Base-by-base conservation (phyloP, 2,113 vertebrate species). In the Pitta sordida region DNA sequence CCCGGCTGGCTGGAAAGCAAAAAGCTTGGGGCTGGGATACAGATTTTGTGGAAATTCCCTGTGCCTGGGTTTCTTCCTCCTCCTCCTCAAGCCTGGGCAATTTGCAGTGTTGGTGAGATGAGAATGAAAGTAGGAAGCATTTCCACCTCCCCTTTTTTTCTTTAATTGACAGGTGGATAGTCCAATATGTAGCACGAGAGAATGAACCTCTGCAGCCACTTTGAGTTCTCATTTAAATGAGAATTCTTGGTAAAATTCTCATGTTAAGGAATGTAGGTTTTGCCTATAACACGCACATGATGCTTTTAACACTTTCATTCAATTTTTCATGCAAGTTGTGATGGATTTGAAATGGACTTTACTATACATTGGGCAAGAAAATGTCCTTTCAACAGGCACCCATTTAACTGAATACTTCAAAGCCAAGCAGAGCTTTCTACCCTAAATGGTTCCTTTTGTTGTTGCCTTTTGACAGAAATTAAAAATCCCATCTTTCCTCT, bases 371-470 rank as follows among this genome's bases (percentile, higher is more conserved):
- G 75, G 80, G 75, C 82, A 73, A 13, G 53, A 39, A 91, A 71
- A 92, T 65, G 77, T 71, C 30, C 74, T 91, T 88, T 71, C 49
- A 68, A 39, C 48, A 76, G 83, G 16, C 21, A 7, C 69, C 51
- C 79, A 4, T 87, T 89, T 93, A 70, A 94, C 39, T 18, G 56
- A 86, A 43, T 23, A 26, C 75, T 88, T 96, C 81, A 97, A 96
- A 96, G 93, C 81, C 77, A 41, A 51, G 76, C 55, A 70, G 67
- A 84, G 68, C 84, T 85, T 76, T 90, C 85, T 53, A 3, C 69
- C 94, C 16, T 82, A 95, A 96, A 90, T 85, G 91, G 41, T 62
- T 91, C 55, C 83, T 96, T 95, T 95, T 95, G 81, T 92, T 86
- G 81, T 75, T 63, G 85, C 69, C 75, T 92, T 92, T 93, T 81